Evolutionary conservation across 2,113 vertebrate species (phyloP).

Genomic region (Athene noctua): DNA sequence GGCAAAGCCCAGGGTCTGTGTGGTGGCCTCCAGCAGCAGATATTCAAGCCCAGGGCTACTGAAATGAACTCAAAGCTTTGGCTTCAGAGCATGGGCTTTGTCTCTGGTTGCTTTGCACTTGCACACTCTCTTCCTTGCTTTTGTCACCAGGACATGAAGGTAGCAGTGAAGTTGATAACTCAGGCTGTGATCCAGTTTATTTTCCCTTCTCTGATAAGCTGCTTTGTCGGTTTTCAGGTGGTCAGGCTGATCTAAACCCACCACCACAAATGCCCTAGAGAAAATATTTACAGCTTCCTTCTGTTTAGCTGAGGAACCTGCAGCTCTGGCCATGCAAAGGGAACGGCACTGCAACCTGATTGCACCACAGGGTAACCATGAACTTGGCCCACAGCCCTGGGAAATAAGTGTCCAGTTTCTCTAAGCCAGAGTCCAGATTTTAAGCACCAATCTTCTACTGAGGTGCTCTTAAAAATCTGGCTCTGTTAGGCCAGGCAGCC

Average conservation of each 20-base stretch:
- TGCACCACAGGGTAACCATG: fast-evolving
- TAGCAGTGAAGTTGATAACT: background rate
- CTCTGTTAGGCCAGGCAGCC: no score
- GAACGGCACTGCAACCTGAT: background rate
- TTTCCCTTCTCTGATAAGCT: background rate
- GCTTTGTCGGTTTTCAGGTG: background rate
- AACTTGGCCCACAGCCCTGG: background rate
- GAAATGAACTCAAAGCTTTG: background rate
- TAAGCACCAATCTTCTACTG: background rate
- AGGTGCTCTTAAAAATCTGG: background rate
- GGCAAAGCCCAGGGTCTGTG: background rate
- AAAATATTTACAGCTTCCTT: background rate
- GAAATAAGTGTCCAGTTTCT: background rate
- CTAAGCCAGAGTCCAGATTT: background rate
- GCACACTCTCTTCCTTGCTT: background rate
- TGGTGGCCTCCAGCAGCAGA: background rate
- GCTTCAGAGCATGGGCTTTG: background rate
- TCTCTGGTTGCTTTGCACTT: background rate
- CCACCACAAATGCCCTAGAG: fast-evolving
- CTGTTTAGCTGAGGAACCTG: background rate
- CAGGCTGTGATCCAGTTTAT: background rate
- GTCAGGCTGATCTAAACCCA: background rate
- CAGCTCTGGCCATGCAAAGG: background rate
- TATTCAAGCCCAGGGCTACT: background rate
- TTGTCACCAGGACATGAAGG: background rate